Percentiles rank a stretch among this genome's conserved stretches.
These are phyloP conservation scores for Pantherophis alleghaniensis DNA, from an alignment of 2,797 vertebrate genomes.

Conservation along the genomic window DNA sequence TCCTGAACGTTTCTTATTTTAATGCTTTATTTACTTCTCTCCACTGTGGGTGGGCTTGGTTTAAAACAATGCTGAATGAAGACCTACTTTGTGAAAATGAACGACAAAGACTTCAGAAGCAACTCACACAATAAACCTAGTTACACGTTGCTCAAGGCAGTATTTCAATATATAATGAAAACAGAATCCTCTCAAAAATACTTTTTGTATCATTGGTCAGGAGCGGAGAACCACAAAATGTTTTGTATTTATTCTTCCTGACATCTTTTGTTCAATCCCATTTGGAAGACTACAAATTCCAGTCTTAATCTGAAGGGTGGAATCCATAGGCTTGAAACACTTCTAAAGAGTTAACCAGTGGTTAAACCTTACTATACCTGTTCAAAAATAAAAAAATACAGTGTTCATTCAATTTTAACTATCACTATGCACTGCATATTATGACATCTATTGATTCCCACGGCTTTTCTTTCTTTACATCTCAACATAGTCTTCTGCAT, in stretches of 20 bases:
- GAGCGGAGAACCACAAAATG: background rate
- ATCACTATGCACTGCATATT: background rate
- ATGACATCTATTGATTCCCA: background rate
- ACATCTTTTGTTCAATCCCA: background rate
- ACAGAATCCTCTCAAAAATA: background rate
- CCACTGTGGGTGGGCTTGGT: conserved; percentile 14
- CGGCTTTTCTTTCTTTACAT: background rate
- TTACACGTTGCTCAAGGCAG: background rate
- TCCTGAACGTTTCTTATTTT: background rate
- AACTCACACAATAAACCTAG: background rate
- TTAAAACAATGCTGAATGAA: background rate
- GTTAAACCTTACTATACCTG: background rate
- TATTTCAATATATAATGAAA: background rate
- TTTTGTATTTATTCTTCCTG: background rate
- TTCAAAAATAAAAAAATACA: background rate
- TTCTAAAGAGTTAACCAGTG: background rate
- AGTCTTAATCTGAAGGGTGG: background rate
- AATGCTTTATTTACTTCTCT: background rate
- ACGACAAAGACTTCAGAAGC: conserved; percentile 10
- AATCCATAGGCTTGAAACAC: background rate
- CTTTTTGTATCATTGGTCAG: background rate
- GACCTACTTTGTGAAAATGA: background rate
- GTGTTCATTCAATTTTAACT: background rate
- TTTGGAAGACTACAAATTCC: background rate
- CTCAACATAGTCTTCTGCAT: background rate